These are phyloP conservation scores for Heliornis fulica DNA, from an alignment of 2,113 vertebrate genomes.

Conservation along the genomic window DNA sequence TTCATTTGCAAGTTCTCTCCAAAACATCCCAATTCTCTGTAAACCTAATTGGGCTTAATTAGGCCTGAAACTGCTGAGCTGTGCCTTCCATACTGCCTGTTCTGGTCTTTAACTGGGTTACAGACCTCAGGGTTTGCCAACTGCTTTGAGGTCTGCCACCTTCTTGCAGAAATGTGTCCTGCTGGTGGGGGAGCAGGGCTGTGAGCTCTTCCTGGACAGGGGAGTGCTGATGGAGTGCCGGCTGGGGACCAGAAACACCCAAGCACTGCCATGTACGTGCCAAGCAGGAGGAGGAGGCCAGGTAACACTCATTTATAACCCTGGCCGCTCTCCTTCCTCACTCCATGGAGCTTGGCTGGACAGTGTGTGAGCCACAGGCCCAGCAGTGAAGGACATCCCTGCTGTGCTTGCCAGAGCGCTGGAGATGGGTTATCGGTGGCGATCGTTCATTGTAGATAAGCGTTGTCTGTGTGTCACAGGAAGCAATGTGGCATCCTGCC, in stretches of 20 bases:
- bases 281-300: background rate
- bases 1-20: background rate
- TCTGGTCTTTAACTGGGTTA: background rate
- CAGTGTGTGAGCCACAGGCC: background rate
- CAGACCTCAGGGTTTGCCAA: background rate
- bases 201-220: background rate
- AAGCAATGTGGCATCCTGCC: constrained; percentile 28
- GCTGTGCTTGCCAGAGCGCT: background rate
- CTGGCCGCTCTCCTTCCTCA: background rate
- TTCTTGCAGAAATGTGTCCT: background rate
- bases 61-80: background rate
- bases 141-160: background rate
- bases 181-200: background rate
- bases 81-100: background rate
- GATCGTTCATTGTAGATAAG: background rate
- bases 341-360: accelerated
- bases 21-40: background rate
- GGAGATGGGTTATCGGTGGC: background rate
- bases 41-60: background rate
- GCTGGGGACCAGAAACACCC: background rate
- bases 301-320: too few relatives aligned
- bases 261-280: accelerated
- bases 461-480: background rate
- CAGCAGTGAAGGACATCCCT: accelerated
- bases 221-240: background rate